Base-by-base conservation (phyloP, 2,113 vertebrate species). In the Cricetomys ansorgei region DNA sequence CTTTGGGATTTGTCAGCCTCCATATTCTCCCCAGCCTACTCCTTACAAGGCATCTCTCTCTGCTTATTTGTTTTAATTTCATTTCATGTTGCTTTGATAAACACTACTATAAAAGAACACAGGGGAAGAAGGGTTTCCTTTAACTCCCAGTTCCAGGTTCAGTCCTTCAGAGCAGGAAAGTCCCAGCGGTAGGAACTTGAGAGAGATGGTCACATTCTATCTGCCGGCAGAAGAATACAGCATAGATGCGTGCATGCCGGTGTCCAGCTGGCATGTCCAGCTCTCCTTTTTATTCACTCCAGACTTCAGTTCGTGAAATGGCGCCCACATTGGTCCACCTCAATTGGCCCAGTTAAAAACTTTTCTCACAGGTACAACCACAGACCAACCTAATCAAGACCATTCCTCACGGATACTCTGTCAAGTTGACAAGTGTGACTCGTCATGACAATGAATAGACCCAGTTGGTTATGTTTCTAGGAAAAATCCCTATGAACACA, bases 401-500 rank as follows among this genome's bases (percentile, higher is more conserved):
- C 27, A 17, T 50, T 50, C 29, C 40, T 85, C 15, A 37, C 9
- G 12, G 43, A 85, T 40, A 48, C 64, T 83, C 62, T 85, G 17
- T 6, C 29, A 45, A 17, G 81, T 85, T 65, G 62, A 65, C 29
- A 23, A 85, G 40, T 34, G 11, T 48, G 65, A 34, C 59, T 65
- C 21, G 43, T 45, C 43, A 45, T 34, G 34, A 65, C 29, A 9
- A 48, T 34, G 31, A 34, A 12, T n/a, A 65, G 6, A 40, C 23
- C 17, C 62, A 29, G 43, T 12, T 48, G 40, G 19, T 69, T 79
- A 34, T 77, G 37, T 92, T 83, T 97, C 91, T 96, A 4, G 83
- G 50, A 57, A 89, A 29, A 81, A 40, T 7, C 0, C 29, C 89
- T 50, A 80, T 7, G 73, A 57, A 65, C 55, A 43, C 25, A 81